Percentiles rank a stretch among this genome's conserved stretches.
phyloP scores from a whole-genome alignment of 2,797 vertebrate species.

The Peromyscus aztecus region DNA sequence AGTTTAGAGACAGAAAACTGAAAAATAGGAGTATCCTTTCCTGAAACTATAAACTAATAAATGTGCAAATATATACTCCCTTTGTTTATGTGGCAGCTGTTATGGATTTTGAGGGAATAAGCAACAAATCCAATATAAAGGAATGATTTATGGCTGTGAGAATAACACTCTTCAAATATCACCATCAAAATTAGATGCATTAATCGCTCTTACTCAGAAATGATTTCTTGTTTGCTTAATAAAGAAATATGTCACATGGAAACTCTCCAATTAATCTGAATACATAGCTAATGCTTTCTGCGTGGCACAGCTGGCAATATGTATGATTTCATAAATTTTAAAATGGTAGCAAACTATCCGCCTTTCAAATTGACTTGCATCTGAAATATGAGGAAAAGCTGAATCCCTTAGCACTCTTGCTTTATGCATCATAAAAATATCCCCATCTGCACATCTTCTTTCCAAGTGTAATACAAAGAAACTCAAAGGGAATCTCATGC shows the following conservation, averaged over 20 bases:
- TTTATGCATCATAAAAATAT: slow-evolving; percentile 38
- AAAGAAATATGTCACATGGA: neutral
- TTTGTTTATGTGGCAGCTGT: neutral
- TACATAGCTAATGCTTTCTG: neutral
- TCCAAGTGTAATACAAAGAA: neutral
- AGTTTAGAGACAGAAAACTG: neutral
- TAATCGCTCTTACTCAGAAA: slow-evolving; percentile 44
- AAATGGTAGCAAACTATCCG: neutral
- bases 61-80: neutral
- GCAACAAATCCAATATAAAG: slow-evolving; percentile 8
- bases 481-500: neutral
- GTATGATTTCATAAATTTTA: slow-evolving; percentile 31
- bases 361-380: slow-evolving; percentile 53
- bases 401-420: neutral
- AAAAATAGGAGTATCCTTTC: neutral
- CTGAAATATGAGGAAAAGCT: slow-evolving; percentile 39
- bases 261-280: slow-evolving; percentile 28
- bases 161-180: slow-evolving; percentile 22
- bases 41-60: slow-evolving; percentile 7
- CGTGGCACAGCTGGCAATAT: neutral
- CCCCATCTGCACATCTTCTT: neutral
- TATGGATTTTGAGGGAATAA: slow-evolving; percentile 28
- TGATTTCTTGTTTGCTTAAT: slow-evolving; percentile 43
- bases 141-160: neutral
- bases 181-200: slow-evolving; percentile 11